A percentile compares a stretch with the other conserved stretches of the same genome.
These are phyloP conservation scores for Diplolepis rosae DNA, from an alignment of 2,888 invertebrate species.

Conservation along the genomic window DNA sequence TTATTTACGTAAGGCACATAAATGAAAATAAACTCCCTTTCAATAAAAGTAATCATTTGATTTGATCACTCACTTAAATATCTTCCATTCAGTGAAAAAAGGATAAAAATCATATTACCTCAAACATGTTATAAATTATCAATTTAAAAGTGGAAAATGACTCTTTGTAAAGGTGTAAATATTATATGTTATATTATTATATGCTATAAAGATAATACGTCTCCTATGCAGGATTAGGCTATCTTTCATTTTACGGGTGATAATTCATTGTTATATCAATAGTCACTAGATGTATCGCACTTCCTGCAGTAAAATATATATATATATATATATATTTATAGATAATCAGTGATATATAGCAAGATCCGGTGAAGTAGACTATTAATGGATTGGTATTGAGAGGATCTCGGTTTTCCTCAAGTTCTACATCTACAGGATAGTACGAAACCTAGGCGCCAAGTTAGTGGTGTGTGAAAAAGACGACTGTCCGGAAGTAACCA, in stretches of 20 bases:
- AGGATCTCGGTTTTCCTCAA: neutral
- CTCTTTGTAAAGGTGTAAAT: too few relatives aligned
- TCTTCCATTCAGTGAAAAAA: too few relatives aligned
- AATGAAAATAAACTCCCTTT: too few relatives aligned
- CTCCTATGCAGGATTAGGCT: neutral
- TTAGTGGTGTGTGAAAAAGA: conserved; percentile 17
- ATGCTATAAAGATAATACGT: neutral
- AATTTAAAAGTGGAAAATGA: too few relatives aligned
- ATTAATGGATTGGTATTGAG: conserved; percentile 13
- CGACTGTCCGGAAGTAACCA: conserved; percentile 14
- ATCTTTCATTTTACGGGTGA: conserved; percentile 16
- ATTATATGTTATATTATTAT: neutral
- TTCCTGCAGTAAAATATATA: neutral
- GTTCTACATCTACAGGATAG: neutral
- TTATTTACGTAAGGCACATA: too few relatives aligned
- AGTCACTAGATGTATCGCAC: neutral
- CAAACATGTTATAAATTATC: too few relatives aligned
- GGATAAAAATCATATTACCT: too few relatives aligned
- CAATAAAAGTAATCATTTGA: too few relatives aligned
- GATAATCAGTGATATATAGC: neutral
- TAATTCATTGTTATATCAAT: neutral
- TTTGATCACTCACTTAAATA: too few relatives aligned
- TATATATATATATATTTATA: neutral
- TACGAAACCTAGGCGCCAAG: neutral
- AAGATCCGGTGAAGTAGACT: conserved; percentile 2